Evolutionary conservation across 2,797 vertebrate genomes (phyloP).

Genomic region (Myripristis jacobus): DNA sequence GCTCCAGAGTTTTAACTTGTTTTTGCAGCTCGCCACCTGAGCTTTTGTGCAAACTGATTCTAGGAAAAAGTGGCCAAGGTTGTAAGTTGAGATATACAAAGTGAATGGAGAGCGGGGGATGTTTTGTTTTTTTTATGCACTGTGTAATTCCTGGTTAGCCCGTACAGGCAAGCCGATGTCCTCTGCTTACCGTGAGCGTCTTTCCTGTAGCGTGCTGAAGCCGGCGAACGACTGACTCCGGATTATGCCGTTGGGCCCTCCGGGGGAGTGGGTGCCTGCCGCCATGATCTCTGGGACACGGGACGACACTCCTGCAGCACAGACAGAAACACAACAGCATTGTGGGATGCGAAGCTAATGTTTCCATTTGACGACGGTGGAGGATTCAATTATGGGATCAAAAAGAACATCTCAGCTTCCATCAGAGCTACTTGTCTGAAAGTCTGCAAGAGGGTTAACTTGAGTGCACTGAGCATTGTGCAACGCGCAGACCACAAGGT

Average conservation of each 20-base stretch:
- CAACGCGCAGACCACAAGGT: slow-evolving; percentile 12
- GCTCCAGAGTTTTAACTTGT: too few relatives aligned
- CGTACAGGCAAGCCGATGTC: slow-evolving; percentile 54
- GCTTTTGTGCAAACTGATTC: too few relatives aligned
- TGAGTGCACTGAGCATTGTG: slow-evolving; percentile 29
- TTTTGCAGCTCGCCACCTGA: too few relatives aligned
- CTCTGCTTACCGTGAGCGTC: slow-evolving; percentile 89
- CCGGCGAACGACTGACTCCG: slow-evolving; percentile 99
- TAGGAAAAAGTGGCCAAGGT: too few relatives aligned
- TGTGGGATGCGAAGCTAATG: not conserved
- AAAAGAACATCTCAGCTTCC: slow-evolving; percentile 10
- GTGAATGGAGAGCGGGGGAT: too few relatives aligned
- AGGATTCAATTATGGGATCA: not conserved
- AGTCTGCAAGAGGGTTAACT: slow-evolving; percentile 27
- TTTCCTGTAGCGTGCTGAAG: slow-evolving; percentile 96
- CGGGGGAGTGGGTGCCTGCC: slow-evolving; percentile 93
- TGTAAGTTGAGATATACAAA: too few relatives aligned
- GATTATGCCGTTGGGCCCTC: slow-evolving; percentile 98
- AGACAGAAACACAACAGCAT: not conserved
- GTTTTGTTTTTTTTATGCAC: too few relatives aligned
- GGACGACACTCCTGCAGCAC: slow-evolving; percentile 89
- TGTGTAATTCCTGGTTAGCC: not conserved
- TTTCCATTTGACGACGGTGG: not conserved
- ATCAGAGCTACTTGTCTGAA: not conserved
- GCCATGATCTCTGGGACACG: slow-evolving; percentile 95